Conservation (phyloP, 2,888 invertebrate genomes). For the Cremastinae sp. region DNA sequence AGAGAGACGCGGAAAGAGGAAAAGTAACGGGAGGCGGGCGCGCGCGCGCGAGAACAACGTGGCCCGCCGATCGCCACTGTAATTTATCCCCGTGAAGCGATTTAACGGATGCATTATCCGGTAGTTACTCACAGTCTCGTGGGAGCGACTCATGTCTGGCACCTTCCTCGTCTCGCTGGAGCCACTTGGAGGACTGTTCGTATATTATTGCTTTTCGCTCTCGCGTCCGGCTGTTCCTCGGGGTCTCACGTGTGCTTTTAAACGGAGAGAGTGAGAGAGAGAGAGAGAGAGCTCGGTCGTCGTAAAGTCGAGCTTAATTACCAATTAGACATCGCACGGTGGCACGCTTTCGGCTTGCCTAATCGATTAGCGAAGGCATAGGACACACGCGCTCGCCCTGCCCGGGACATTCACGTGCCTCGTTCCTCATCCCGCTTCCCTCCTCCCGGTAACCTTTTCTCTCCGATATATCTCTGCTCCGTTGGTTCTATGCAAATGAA, state of each 20-base stretch:
- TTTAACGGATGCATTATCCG: constrained; percentile 68
- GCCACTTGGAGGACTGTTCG: constrained; percentile 20
- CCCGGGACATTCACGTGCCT: constrained; percentile 15
- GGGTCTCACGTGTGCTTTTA: constrained; percentile 15
- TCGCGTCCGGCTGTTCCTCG: constrained; percentile 4
- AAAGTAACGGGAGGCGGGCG: constrained; percentile 26
- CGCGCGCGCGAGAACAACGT: constrained; percentile 6
- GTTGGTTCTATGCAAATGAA: not conserved
- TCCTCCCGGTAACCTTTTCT: not conserved
- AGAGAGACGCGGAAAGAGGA: constrained; percentile 22
- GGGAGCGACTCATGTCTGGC: constrained; percentile 56
- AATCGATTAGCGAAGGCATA: constrained; percentile 76
- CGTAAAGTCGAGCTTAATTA: constrained; percentile 79
- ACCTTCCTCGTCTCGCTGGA: constrained; percentile 45
- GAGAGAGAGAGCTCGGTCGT: constrained; percentile 55
- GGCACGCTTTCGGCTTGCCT: constrained; percentile 77
- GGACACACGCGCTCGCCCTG: constrained; percentile 67
- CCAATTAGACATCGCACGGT: constrained; percentile 78
- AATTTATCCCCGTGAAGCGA: constrained; percentile 64
- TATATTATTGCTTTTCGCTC: constrained; percentile 26
- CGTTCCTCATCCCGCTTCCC: not conserved
- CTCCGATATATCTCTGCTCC: no score
- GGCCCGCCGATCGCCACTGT: constrained; percentile 41
- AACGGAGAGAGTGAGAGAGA: constrained; percentile 23
- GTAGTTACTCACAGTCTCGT: constrained; percentile 62